Evolutionary conservation across 1,140 invertebrate genomes (phyloP).

Genomic region (Aphidius ervi): DNA sequence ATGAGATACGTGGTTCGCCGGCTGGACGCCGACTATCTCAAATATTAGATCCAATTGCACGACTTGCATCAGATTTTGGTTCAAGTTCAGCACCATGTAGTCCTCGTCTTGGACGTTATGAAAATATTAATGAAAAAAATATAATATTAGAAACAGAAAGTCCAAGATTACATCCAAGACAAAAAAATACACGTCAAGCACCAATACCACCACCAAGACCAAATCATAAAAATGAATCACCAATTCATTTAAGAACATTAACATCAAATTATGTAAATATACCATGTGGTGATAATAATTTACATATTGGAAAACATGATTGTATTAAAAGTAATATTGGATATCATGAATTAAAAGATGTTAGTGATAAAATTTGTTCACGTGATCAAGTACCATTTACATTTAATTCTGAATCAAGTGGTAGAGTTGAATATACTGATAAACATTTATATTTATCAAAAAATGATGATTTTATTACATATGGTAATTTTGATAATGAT

Average conservation of each 20-base stretch:
- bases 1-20: slow-evolving; percentile 43
- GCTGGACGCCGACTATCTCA: slow-evolving; percentile 67
- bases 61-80: slow-evolving; percentile 56
- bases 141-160: slow-evolving; percentile 48
- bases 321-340: slow-evolving; percentile 37
- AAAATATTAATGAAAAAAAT: slow-evolving; percentile 30
- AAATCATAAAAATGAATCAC: slow-evolving; percentile 31
- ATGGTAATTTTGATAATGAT: slow-evolving; percentile 26
- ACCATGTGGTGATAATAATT: slow-evolving; percentile 40
- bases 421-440: slow-evolving; percentile 48
- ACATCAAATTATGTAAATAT: slow-evolving; percentile 51
- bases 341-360: slow-evolving; percentile 39
- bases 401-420: slow-evolving; percentile 47
- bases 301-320: slow-evolving; percentile 39
- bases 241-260: slow-evolving; percentile 42
- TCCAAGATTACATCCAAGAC: slow-evolving; percentile 63
- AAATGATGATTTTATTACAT: slow-evolving; percentile 11
- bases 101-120: slow-evolving; percentile 35
- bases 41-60: slow-evolving; percentile 72
- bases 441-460: slow-evolving; percentile 22
- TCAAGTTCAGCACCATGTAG: slow-evolving; percentile 55
- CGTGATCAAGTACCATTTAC: slow-evolving; percentile 24
- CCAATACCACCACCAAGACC: slow-evolving; percentile 54
- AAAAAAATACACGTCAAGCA: slow-evolving; percentile 52
- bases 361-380: slow-evolving; percentile 36